phyloP scores from a whole-genome alignment of 2,888 invertebrate genomes.

The Protophormia terraenovae region DNA sequence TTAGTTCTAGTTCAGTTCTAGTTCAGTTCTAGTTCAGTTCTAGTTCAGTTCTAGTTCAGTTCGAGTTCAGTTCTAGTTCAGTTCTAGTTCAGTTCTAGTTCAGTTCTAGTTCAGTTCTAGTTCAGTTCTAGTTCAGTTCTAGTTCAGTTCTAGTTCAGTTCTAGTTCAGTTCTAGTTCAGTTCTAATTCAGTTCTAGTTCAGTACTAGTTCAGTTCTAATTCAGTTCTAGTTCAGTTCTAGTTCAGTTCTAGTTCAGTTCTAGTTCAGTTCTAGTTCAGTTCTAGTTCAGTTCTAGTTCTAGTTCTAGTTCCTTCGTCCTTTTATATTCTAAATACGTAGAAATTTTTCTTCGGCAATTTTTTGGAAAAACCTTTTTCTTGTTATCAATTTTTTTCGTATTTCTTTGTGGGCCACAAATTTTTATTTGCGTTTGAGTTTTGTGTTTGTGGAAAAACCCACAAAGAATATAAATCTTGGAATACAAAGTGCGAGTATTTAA shows the following conservation, averaged over 20 bases:
- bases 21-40: background rate
- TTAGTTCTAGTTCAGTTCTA: background rate
- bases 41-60: background rate
- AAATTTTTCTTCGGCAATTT: background rate
- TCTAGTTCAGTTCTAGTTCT: too few relatives aligned
- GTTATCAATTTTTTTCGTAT: background rate
- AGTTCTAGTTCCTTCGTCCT: too few relatives aligned
- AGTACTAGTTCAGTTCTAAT: too few relatives aligned
- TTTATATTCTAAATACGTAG: too few relatives aligned
- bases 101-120: background rate
- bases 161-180: too few relatives aligned
- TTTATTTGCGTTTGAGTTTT: slow-evolving; percentile 22
- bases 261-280: too few relatives aligned
- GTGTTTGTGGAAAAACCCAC: background rate
- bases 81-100: background rate
- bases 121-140: background rate
- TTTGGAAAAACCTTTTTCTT: background rate
- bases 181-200: too few relatives aligned
- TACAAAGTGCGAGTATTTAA: background rate
- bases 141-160: too few relatives aligned
- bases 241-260: too few relatives aligned
- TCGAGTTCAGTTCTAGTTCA: background rate
- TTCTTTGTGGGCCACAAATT: background rate
- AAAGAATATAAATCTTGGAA: slow-evolving; percentile 14
- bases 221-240: too few relatives aligned